Evolutionary conservation across 92 coral and sea anemone species (phyloP), one percentile per base, ranked within the genome.

Genomic region (Palythoa grandis): DNA sequence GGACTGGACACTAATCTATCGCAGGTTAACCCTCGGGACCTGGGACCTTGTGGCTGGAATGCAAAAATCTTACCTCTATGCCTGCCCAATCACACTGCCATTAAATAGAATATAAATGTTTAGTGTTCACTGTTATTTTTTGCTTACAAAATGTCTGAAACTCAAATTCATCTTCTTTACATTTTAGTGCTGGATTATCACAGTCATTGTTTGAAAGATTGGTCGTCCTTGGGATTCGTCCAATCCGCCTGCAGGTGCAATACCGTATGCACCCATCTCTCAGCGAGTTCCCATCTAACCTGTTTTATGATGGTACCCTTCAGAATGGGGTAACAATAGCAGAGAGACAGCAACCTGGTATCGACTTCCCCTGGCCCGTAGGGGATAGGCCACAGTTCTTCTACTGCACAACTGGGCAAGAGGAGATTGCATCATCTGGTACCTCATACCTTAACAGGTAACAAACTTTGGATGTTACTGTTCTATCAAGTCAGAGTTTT

Each of bases 361-460:
- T 97, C 83, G 99, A 97, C 90, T 97, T 97, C 67, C 99, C 99
- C 39, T 97, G 99, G 99, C 99, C 99, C 14, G 97, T 97, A 11
- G 95, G 93, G 4, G 99, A 97, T 39, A 97, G 95, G 78, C 99
- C 99, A 16, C 95, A 95, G 98, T 97, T 97, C 83, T 97, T 97
- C 88, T 97, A 97, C 66, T 78, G 98, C 82, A 97, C 99, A 48
- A 95, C 95, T 87, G 99, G 99, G 4, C 99, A 97, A 52, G 99
- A 97, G 85, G 99, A 97, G 93, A 97, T 97, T 87, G 99, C 98
- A 71, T 97, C 99, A 11, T 97, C 99, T 72, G 99, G 99, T 6
- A 97, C 99, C 7, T 97, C 99, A 3, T 97, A 95, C 77, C 98
- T 97, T n/a, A 97, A 97, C 92, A 97, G 99, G 99, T 96, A 60